A percentile compares a stretch with the other conserved stretches of the same genome.
These are phyloP conservation scores for Thecophora atra DNA, from an alignment of 2,888 invertebrate species.

Conservation along the genomic window DNA sequence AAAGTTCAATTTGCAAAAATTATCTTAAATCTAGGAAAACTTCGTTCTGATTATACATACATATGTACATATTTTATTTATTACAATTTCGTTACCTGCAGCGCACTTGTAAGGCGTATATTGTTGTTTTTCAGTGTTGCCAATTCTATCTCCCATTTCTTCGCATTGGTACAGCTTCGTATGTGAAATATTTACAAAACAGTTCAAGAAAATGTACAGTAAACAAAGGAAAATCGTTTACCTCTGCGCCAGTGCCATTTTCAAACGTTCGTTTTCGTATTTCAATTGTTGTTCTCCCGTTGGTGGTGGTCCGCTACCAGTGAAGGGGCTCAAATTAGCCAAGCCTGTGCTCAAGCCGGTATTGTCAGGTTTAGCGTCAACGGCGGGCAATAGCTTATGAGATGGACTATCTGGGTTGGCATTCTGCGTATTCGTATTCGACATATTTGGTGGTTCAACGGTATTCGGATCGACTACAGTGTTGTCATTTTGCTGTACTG, in stretches of 20 bases:
- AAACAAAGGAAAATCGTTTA: constrained; percentile 58
- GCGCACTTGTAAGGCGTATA: constrained; percentile 90
- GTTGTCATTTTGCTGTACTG: constrained; percentile 67
- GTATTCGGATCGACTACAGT: constrained; percentile 65
- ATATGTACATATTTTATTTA: no score
- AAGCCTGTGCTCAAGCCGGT: constrained; percentile 53
- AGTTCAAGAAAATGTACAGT: not conserved
- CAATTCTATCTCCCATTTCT: constrained; percentile 98
- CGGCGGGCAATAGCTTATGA: constrained; percentile 59
- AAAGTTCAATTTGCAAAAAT: no score
- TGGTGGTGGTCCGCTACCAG: constrained; percentile 55
- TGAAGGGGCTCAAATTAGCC: constrained; percentile 57
- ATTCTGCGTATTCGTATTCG: constrained; percentile 69
- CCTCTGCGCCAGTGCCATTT: constrained; percentile 95
- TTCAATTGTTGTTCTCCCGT: constrained; percentile 83
- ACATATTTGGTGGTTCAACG: constrained; percentile 69
- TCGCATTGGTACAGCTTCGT: constrained; percentile 93
- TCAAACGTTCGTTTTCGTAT: constrained; percentile 96
- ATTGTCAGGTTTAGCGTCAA: constrained; percentile 45
- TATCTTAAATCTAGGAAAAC: no score
- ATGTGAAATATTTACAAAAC: constrained; percentile 28
- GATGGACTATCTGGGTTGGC: constrained; percentile 66
- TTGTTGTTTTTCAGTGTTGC: constrained; percentile 97
- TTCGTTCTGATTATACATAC: no score
- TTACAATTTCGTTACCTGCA: constrained; percentile 70